Base-by-base conservation (phyloP, 2,113 vertebrate genomes). In the human (Homo sapiens) region DNA sequence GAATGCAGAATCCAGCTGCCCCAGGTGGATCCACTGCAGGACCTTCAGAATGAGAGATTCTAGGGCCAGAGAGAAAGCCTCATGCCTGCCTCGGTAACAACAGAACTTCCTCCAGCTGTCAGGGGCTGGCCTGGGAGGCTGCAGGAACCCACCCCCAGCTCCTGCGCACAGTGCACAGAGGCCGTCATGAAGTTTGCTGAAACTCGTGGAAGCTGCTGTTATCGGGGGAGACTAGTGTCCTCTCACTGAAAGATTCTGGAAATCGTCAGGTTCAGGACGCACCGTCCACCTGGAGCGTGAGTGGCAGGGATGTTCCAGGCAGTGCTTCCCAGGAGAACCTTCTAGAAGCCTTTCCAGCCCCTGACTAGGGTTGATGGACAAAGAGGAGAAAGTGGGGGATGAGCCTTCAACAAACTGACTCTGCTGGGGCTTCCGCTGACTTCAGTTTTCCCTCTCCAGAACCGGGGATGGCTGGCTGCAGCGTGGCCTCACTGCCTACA, bases 401-500 rank as follows among this genome's bases (percentile, higher is more conserved):
- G 61, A 64, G 61, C 61, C 27, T 13, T 64, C 61, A 64, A 13
- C 61, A 64, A 6, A 64, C 61, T 70, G 89, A 81, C 70, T 88
- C 40, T 1, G 2, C 14, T 8, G 23, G 81, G 40, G n/a, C 4
- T 94, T 90, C 90, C 18, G 73, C 57, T 17, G 85, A 35, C 43
- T 59, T 14, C 2, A 3, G 81, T 2, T 43, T 30, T 98, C 98
- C 98, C 98, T 98, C 98, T 96, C 98, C 98, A 98, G 99, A 98
- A 98, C 95, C 95, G 97, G 98, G 97, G 98, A 98, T 98, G 98
- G 98, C 97, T 98, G 98, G 99, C 99, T 99, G 99, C 99, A 99
- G 98, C 97, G 96, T 98, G 98, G 98, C 98, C 99, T 98, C 97
- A 97, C 98, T 98, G 99, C 99, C 99, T 99, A 99, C 99, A 99